Evolutionary conservation across 1,140 invertebrate species (phyloP), one percentile per base, ranked within the genome.

Genomic region (Coptotermes formosanus): DNA sequence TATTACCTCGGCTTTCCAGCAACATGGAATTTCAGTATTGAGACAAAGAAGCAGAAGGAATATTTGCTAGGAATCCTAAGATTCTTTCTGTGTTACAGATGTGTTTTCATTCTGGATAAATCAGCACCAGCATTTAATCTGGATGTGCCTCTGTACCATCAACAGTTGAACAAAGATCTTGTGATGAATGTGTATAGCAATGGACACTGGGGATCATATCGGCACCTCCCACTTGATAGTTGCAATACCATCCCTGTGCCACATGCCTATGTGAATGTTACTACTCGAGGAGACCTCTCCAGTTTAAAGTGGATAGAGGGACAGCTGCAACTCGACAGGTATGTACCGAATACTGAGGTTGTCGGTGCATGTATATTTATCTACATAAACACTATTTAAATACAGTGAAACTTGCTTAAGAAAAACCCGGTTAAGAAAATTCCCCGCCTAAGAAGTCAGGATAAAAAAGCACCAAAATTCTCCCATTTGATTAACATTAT

Each of bases 251-350:
- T 92, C 19, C 89, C 89, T 59, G 91, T 91, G 0, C 89, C 92
- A 85, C 95, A 98, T 91, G 95, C 94, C 0, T 97, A 94, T 90
- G 94, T 96, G 0, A 97, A 98, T 91, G 94, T 96, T 0, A 88
- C 93, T 4, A 94, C 95, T 19, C 93, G 95, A 88, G 97, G 97
- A 84, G 98, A 99, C 90, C 91, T 99, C 32, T 96, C 95, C 0
- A 96, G 96, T 55, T 89, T 99, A 3, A 93, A 91, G 25, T 99
- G 98, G 98, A 91, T 98, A 2, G 92, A 96, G 90, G 95, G 94
- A 85, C 92, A 92, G 85, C 83, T 93, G 84, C 86, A 82, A 7
- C 55, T 30, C 2, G 23, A 32, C 16, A 48, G 32, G 85, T 85
- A 23, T n/a, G 64, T 19, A 21, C 4, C 14, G 1, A 55, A 16